Evolutionary conservation across 2,888 invertebrate species (phyloP).

Genomic region (Brenthis hecate): DNA sequence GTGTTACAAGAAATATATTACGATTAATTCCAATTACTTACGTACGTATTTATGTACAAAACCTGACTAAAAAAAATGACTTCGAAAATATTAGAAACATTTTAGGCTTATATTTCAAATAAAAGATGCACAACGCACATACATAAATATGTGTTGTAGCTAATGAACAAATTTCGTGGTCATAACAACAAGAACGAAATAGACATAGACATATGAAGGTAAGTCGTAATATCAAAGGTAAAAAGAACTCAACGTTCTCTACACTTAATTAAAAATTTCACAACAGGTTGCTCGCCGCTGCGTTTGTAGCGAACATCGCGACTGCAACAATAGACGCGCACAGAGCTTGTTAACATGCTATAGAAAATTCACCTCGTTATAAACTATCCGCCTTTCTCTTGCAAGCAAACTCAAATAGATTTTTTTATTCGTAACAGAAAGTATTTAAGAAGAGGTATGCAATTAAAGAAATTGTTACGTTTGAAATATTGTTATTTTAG

Average conservation of each 20-base stretch:
- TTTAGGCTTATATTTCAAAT: too few species aligned
- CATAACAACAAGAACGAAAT: background rate
- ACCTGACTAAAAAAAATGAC: too few species aligned
- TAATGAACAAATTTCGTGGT: too few species aligned
- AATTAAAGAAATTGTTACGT: constrained; percentile 12
- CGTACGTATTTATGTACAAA: too few species aligned
- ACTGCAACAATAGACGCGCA: constrained; percentile 45
- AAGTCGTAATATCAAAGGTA: constrained; percentile 54
- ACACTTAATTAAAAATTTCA: constrained; percentile 77
- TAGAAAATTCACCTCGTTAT: constrained; percentile 25
- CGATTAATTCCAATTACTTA: background rate
- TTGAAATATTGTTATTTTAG: too few species aligned
- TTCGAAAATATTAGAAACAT: too few species aligned
- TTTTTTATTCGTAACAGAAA: background rate
- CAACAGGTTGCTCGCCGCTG: constrained; percentile 69
- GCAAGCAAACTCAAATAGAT: constrained; percentile 5
- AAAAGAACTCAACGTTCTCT: constrained; percentile 51
- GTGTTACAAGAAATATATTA: background rate
- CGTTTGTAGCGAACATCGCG: constrained; percentile 45
- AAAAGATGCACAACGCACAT: too few species aligned
- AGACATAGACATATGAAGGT: constrained; percentile 45
- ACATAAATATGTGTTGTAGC: too few species aligned
- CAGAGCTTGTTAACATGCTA: constrained; percentile 39
- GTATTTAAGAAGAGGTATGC: background rate
- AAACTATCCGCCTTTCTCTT: constrained; percentile 20